phyloP scores from a whole-genome alignment of 37 sponge, comb jelly and placozoan genomes.

The Cliona cf. orientalis region DNA sequence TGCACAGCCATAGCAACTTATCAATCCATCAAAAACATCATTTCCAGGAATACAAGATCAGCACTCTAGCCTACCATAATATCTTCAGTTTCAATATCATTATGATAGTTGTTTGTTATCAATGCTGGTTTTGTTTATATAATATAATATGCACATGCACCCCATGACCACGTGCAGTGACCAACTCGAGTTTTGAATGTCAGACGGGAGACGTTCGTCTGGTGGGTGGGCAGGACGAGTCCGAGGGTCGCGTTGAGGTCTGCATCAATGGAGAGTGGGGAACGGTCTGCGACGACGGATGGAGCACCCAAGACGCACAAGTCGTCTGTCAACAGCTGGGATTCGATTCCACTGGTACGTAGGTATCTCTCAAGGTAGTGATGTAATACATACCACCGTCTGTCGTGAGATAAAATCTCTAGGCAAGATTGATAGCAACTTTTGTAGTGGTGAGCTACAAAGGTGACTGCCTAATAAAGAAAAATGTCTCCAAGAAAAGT shows the following conservation, averaged over 20 bases:
- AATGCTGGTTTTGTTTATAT: neutral
- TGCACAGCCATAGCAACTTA: no score
- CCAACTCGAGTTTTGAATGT: conserved; percentile 31
- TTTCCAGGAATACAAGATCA: no score
- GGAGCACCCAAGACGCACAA: conserved; percentile 7
- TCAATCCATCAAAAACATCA: no score
- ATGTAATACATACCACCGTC: no score
- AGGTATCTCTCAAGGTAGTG: no score
- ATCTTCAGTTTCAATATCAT: no score
- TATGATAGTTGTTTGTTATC: neutral
- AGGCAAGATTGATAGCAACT: no score
- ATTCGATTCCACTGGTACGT: neutral
- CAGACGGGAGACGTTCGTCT: conserved; percentile 43
- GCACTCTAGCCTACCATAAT: no score
- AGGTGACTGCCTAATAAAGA: no score
- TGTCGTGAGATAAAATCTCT: no score
- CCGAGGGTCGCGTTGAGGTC: conserved; percentile 58
- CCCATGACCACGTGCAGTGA: conserved; percentile 22
- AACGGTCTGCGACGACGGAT: conserved; percentile 39
- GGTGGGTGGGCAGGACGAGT: neutral
- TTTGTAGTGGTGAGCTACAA: no score
- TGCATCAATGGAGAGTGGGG: conserved; percentile 56
- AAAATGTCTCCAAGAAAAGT: no score
- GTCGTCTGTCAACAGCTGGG: conserved; percentile 52
- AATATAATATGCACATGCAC: neutral